Evolutionary conservation across 2,113 vertebrate genomes (phyloP), one percentile per base, ranked within the genome.

Genomic region (Oplegnathus fasciatus): DNA sequence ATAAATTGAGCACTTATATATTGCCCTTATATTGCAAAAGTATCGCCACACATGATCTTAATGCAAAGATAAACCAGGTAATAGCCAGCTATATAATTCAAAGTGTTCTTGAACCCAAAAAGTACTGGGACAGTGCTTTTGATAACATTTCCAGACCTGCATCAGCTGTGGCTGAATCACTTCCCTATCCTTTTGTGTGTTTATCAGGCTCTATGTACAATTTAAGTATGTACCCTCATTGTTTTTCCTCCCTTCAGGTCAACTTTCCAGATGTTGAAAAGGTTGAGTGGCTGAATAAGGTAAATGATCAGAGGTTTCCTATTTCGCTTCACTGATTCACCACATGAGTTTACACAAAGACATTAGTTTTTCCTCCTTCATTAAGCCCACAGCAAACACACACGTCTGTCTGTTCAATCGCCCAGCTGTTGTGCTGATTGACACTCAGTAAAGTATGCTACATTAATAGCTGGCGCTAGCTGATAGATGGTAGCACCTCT

Each of bases 211-310:
- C n/a, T 60, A 2, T 75, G 20, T 2, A 62, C 24, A 75, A 14
- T 42, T 79, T 37, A 75, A 82, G 2, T 24, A 0, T 52, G 11
- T 54, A 0, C 32, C 4, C 42, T 61, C 28, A 64, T 62, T 87
- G 28, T 85, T 52, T 71, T 86, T 88, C 9, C 65, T 9, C 64
- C 62, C 13, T 79, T 32, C 90, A 99, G 98, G 96, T 99, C 64
- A 98, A 95, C 86, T 98, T 98, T 84, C 97, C 97, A 24, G 97
- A 99, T 28, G 96, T 98, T 80, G 98, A 98, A 84, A 97, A 97
- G 90, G 97, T 96, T 0, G 97, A 99, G 76, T 99, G 97, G 97
- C 94, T 99, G 30, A 99, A 99, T 88, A 98, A 99, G 97, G 98
- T 98, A 91, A 86, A 76, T 50, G 5, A 61, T 71, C 14, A 93